Percentiles rank a stretch among this genome's conserved stretches.
These are phyloP conservation scores for Hirtodrosophila confusa DNA, from an alignment of 2,888 invertebrate genomes.

Conservation along the genomic window DNA sequence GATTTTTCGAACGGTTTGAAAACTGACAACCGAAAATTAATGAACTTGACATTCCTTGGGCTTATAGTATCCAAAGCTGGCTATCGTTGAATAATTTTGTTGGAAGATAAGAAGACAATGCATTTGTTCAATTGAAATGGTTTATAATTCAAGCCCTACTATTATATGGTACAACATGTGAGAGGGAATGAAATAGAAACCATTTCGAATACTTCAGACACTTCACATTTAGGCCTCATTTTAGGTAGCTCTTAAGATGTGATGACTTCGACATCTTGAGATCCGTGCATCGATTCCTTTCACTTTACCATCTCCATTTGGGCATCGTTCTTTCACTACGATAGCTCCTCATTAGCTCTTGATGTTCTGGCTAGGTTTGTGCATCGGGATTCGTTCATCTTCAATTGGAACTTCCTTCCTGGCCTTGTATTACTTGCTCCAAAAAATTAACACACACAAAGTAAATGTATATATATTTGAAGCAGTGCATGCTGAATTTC, in stretches of 20 bases:
- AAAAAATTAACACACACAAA: conserved; percentile 44
- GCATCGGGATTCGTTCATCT: not conserved
- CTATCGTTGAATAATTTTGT: too few species aligned
- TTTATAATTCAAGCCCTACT: not conserved
- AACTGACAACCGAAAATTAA: too few species aligned
- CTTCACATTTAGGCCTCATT: conserved; percentile 3
- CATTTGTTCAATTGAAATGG: not conserved
- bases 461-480: conserved; percentile 40
- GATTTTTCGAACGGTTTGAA: too few species aligned
- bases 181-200: not conserved
- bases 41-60: too few species aligned
- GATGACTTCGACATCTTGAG: conserved; percentile 10
- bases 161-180: conserved; percentile 3
- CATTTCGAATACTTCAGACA: not conserved
- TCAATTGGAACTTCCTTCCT: conserved; percentile 20
- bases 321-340: not conserved
- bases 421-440: conserved; percentile 28
- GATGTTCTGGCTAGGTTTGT: too few species aligned
- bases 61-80: too few species aligned
- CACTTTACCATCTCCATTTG: not conserved
- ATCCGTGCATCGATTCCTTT: not conserved
- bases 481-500: conserved; percentile 57
- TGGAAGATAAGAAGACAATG: too few species aligned
- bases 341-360: not conserved
- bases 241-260: conserved; percentile 2